These are phyloP conservation scores for Meloidogyne hapla DNA, from an alignment of 1,140 invertebrate species.

Conservation along the genomic window DNA sequence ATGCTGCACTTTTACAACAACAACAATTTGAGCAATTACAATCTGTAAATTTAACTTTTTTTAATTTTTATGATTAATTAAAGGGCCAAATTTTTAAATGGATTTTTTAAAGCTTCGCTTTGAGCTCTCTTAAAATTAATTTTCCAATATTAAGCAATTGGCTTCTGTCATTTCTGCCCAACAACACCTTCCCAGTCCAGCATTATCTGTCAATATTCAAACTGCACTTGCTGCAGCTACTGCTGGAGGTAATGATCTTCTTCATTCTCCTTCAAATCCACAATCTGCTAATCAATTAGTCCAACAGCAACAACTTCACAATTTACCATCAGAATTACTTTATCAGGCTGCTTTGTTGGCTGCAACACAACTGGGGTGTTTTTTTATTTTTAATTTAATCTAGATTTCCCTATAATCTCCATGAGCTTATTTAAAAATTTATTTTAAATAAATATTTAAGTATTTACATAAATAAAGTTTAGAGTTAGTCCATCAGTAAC, in stretches of 20 bases:
- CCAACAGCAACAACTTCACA: neutral
- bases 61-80: too few relatives aligned
- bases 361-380: slow-evolving; percentile 13
- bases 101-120: too few relatives aligned
- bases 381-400: neutral
- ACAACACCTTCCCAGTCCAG: neutral
- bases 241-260: neutral
- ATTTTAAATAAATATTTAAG: neutral
- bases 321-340: slow-evolving; percentile 10
- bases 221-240: slow-evolving; percentile 23
- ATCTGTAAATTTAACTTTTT: slow-evolving; percentile 7
- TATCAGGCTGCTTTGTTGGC: slow-evolving; percentile 16
- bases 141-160: neutral
- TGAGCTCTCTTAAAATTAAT: too few relatives aligned
- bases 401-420: too few relatives aligned
- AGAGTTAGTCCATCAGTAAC: neutral
- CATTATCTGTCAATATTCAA: slow-evolving; percentile 19
- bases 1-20: slow-evolving; percentile 1
- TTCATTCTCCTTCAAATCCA: slow-evolving; percentile 10
- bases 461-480: neutral
- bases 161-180: neutral
- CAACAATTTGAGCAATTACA: slow-evolving; percentile 29
- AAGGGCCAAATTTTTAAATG: too few relatives aligned
- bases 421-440: neutral
- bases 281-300: neutral